These are phyloP conservation scores for Lichenostomus cassidix DNA, from an alignment of 2,113 vertebrate species.

Conservation along the genomic window DNA sequence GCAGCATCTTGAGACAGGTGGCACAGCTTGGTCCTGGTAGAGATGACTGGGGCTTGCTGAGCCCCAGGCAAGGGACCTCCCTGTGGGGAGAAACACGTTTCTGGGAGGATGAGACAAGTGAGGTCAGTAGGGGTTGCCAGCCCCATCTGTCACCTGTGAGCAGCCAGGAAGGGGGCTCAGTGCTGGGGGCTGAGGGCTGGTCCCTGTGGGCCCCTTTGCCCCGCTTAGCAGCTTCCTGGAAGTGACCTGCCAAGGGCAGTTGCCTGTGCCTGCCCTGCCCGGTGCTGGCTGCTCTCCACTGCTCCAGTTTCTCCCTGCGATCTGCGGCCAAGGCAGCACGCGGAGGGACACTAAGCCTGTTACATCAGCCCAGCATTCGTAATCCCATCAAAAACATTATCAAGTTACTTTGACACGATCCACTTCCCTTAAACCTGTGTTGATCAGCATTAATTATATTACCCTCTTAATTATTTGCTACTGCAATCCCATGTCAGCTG, in stretches of 20 bases:
- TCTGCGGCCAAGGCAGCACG: not conserved
- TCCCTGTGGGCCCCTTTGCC: not conserved
- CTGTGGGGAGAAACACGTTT: rapidly evolving
- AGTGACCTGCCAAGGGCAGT: not conserved
- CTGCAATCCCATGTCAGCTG: constrained; percentile 40
- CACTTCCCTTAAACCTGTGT: constrained; percentile 64
- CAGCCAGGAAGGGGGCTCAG: not conserved
- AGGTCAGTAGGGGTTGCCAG: not conserved
- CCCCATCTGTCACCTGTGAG: not conserved
- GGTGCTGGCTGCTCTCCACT: not conserved
- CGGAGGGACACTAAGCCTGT: constrained; percentile 32
- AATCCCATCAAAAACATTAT: constrained; percentile 67
- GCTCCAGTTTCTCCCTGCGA: not conserved
- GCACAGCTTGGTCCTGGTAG: rapidly evolving
- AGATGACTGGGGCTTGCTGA: not conserved
- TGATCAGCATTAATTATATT: constrained; percentile 68
- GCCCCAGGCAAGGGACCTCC: not conserved
- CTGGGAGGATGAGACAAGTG: not conserved
- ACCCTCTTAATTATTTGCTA: constrained; percentile 68
- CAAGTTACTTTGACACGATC: constrained; percentile 67
- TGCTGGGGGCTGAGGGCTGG: rapidly evolving
- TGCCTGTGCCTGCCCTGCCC: rapidly evolving
- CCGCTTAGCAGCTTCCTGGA: not conserved
- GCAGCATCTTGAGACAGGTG: rapidly evolving
- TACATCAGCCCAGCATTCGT: constrained; percentile 38